These are phyloP conservation scores for Oceanodroma leucorhoa DNA, from an alignment of 2,797 vertebrate genomes.

Conservation along the genomic window DNA sequence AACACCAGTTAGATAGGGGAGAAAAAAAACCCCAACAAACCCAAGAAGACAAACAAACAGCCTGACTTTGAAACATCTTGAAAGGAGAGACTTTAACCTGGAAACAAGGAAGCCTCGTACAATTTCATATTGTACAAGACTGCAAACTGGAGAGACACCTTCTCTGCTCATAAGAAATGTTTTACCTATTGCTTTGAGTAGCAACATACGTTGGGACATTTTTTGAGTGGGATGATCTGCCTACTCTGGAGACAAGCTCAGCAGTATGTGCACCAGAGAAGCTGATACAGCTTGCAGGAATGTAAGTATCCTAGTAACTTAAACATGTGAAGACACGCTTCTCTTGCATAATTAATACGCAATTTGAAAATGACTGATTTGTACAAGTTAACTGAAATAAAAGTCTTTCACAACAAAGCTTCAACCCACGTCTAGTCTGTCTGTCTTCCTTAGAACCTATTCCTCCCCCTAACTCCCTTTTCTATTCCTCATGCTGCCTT, in stretches of 20 bases:
- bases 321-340: not conserved
- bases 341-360: not conserved
- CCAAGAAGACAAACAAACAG: not conserved
- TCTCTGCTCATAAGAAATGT: not conserved
- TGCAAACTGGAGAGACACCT: not conserved
- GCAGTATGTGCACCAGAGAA: not conserved
- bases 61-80: not conserved
- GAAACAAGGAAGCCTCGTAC: not conserved
- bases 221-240: not conserved
- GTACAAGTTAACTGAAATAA: not conserved
- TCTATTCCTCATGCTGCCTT: not conserved
- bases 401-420: not conserved
- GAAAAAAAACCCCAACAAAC: not conserved
- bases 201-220: not conserved
- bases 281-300: not conserved
- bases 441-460: not conserved
- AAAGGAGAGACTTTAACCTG: not conserved
- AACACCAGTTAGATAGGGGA: not conserved
- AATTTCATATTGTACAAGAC: not conserved
- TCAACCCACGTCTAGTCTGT: not conserved
- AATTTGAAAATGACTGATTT: not conserved
- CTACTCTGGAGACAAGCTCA: not conserved
- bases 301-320: not conserved
- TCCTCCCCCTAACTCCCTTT: not conserved
- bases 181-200: not conserved